Evolutionary conservation across 2,113 vertebrate species (phyloP).

Genomic region (Pseudorectes ferrugineus): DNA sequence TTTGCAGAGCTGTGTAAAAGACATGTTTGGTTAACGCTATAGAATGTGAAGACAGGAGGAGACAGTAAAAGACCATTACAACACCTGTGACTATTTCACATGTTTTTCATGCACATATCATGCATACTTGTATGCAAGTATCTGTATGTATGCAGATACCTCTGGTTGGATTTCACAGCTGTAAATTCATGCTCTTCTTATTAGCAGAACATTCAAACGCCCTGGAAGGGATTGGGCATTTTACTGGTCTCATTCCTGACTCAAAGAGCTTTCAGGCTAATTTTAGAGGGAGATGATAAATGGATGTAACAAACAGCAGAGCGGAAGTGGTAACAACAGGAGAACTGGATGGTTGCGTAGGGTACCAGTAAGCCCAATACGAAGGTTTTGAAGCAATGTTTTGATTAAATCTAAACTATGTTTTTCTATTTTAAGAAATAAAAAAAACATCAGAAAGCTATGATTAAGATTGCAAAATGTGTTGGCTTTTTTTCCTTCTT

Average conservation of each 20-base stretch:
- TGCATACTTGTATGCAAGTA: background rate
- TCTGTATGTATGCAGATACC: background rate
- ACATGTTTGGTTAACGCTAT: background rate
- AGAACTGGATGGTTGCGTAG: background rate
- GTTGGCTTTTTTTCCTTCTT: background rate
- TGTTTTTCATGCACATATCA: background rate
- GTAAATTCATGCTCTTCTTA: background rate
- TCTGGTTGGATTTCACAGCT: background rate
- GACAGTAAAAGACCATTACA: background rate
- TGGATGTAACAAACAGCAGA: background rate
- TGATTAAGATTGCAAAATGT: slow-evolving; percentile 32
- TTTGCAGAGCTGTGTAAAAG: background rate
- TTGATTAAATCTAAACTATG: background rate
- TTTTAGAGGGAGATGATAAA: background rate
- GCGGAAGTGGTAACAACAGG: background rate
- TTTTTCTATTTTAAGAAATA: slow-evolving; percentile 13
- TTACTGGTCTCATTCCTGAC: background rate
- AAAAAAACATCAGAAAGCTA: background rate
- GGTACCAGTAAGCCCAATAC: background rate
- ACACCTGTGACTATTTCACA: background rate
- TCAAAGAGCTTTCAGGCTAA: background rate
- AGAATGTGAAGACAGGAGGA: background rate
- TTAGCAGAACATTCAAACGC: background rate
- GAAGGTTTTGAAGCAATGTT: background rate
- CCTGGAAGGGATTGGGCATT: background rate